Conservation (phyloP, 2,113 vertebrate genomes). For the Caracal caracal region DNA sequence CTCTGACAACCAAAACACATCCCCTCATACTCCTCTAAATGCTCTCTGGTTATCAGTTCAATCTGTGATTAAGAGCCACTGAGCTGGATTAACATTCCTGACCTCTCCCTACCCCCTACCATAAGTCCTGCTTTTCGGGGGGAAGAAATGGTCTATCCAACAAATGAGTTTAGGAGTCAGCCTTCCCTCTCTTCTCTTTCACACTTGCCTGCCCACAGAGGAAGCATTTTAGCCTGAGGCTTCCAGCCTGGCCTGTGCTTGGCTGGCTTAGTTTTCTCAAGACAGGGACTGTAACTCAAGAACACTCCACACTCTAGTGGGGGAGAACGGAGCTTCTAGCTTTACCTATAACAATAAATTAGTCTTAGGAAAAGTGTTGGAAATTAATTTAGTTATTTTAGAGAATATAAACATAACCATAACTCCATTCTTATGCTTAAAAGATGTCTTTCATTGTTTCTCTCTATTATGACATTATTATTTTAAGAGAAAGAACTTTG, state of each 20-base stretch:
- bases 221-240: not conserved
- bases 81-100: not conserved
- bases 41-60: not conserved
- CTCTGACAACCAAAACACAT: not conserved
- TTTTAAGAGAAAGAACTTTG: conserved; percentile 67
- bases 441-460: conserved; percentile 13
- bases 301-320: not conserved
- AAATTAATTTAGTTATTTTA: not conserved
- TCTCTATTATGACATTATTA: not conserved
- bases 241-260: not conserved
- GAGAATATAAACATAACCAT: not conserved
- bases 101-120: not conserved
- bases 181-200: not conserved
- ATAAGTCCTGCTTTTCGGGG: not conserved
- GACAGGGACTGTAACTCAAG: not conserved
- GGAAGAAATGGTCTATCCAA: not conserved
- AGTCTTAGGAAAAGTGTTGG: not conserved
- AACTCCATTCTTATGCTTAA: not conserved
- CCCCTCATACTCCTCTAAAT: not conserved
- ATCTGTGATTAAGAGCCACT: not conserved
- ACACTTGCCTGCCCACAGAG: not conserved
- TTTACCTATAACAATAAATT: not conserved
- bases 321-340: not conserved
- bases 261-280: not conserved
- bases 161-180: not conserved